Evolutionary conservation across 2,113 vertebrate species (phyloP), one percentile per base, ranked within the genome.

Genomic region (Oreochromis niloticus): DNA sequence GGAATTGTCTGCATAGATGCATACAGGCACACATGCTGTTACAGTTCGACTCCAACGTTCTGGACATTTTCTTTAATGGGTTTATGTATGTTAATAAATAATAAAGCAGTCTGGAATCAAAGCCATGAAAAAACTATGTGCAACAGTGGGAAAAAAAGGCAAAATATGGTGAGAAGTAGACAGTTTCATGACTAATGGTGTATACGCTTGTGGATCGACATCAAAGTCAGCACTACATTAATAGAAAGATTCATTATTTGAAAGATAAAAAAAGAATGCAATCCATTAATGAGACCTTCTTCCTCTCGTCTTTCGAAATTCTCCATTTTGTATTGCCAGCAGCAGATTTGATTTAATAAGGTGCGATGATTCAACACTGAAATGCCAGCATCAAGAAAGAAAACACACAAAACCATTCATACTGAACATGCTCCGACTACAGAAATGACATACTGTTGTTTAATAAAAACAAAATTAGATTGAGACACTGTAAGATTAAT

Each of bases 341-440:
- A 90, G 90, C 88, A 71, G 39, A 85, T 90, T 88, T 91, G 88
- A 94, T 94, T 93, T 92, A 95, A 94, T 90, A 90, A 90, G 85
- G 81, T 89, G 88, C 12, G 13, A 80, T 84, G 79, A 92, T 92
- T 92, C 87, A 89, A 90, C 82, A 34, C 1, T 12, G 84, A 88
- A 87, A 93, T 81, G 39, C 55, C 87, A 86, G 54, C 57, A 52
- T 59, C n/a, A 48, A 59, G 41, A 14, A 79, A 39, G 79, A 88
- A 85, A 91, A 86, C 83, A 87, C 43, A 82, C 9, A 82, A 43
- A 13, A 39, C 16, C 79, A 59, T 82, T 82, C 57, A 78, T 50
- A 50, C 54, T 41, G 24, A 85, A 82, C 43, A 66, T 87, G 59
- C 32, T 82, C 46, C 7, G 11, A 80, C 48, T 57, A 19, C 27